Evolutionary conservation across 2,888 invertebrate genomes (phyloP).

Genomic region (Frankliniella intonsa): DNA sequence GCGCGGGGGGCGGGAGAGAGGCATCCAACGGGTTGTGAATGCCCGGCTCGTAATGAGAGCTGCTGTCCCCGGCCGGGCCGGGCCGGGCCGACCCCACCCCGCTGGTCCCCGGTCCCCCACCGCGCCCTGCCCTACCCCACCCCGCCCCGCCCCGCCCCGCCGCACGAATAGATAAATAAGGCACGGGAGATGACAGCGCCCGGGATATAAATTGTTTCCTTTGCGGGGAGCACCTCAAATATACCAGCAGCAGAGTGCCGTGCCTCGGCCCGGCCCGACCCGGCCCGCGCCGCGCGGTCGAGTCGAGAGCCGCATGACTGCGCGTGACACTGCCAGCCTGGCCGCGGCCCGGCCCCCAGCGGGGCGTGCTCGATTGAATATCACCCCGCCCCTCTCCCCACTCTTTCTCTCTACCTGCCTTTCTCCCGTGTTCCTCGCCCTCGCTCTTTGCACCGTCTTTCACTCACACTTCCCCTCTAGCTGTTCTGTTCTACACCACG

Average conservation of each 20-base stretch:
- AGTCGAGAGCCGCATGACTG: not conserved
- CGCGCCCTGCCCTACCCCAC: too few species aligned
- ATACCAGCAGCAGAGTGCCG: not conserved
- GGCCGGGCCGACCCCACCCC: not conserved
- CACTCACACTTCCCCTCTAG: too few species aligned
- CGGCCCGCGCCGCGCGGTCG: not conserved
- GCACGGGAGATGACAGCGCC: not conserved
- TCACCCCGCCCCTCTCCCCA: not conserved
- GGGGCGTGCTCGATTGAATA: conserved; percentile 5
- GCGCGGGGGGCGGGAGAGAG: not conserved
- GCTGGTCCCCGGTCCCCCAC: too few species aligned
- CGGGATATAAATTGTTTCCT: conserved; percentile 15
- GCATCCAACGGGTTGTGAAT: not conserved
- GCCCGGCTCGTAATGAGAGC: conserved; percentile 21
- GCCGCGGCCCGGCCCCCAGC: not conserved
- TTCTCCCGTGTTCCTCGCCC: not conserved
- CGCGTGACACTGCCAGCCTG: not conserved
- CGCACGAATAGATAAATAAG: conserved; percentile 16
- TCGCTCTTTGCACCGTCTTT: not conserved
- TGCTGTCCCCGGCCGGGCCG: not conserved
- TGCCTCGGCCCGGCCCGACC: not conserved
- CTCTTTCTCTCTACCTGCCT: not conserved
- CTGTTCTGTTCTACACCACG: not conserved
- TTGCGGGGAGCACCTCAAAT: conserved; percentile 18
- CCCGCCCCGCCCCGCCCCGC: too few species aligned